Evolutionary conservation across 1,140 invertebrate species (phyloP), one percentile per base, ranked within the genome.

Genomic region (Aphelinus atriplicis): DNA sequence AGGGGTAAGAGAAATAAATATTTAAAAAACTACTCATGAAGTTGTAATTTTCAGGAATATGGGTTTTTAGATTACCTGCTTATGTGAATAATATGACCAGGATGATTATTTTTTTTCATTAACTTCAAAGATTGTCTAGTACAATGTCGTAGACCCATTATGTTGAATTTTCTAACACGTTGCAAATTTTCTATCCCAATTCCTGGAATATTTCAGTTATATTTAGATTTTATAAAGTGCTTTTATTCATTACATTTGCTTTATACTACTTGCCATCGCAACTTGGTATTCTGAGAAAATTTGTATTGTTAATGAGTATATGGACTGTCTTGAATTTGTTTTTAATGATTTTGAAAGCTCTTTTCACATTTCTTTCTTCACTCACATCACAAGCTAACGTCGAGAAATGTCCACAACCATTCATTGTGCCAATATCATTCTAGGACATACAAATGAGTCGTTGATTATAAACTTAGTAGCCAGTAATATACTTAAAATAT

Each of bases 351-450:
- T 50, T 10, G 7, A 75, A 75, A 42, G 45, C 50, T 48, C 68
- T 3, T 3, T 46, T 61, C 3, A 75, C 73, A 9, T 75, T 46
- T 26, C 46, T 47, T 62, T 75, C 65, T 1, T 75, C 55, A 9
- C 50, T 48, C 46, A 75, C 53, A 10, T 75, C 64, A 56, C 65
- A 75, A 47, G 58, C 7, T 47, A 55, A 42, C 9, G 65, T 51
- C 10, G 55, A 63, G 42, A 75, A 75, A 56, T 69, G 68, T 26
- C 65, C 65, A 2, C 50, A n/a, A 10, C 73, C 64, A n/a, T 68
- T 62, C 1, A 69, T 5, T 47, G 48, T 43, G 3, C 50, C 67
- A 56, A 73, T 67, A 9, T 67, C 62, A 47, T 48, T 61, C 72
- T 66, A n/a, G 26, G 26, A 26, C 26, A 26, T 26, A 26, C 26